These are phyloP conservation scores for Perizoma flavofasciatum DNA, from an alignment of 2,888 invertebrate species.

Conservation along the genomic window DNA sequence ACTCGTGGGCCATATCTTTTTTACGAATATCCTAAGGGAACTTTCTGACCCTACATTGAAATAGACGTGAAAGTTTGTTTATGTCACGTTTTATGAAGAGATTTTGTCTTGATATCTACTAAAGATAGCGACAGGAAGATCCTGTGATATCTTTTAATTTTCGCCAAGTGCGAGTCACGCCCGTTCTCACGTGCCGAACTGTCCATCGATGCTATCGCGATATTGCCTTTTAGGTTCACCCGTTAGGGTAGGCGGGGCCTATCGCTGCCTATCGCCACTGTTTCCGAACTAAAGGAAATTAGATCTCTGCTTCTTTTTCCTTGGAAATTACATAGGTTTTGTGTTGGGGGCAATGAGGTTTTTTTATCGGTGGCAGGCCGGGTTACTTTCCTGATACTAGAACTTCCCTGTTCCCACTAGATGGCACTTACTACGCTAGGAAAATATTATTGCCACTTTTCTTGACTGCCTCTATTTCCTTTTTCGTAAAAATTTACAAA, in stretches of 20 bases:
- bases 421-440: too few relatives aligned
- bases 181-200: constrained; percentile 17
- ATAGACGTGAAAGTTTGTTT: not conserved
- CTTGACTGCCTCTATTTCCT: too few relatives aligned
- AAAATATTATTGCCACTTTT: too few relatives aligned
- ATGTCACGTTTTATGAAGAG: not conserved
- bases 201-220: constrained; percentile 24
- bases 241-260: constrained; percentile 40
- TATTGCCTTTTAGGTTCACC: constrained; percentile 47
- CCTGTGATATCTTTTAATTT: constrained; percentile 7
- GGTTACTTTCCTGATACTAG: too few relatives aligned
- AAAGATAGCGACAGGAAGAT: not conserved
- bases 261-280: constrained; percentile 19
- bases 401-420: too few relatives aligned
- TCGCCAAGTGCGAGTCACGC: constrained; percentile 15
- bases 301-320: constrained; percentile 11
- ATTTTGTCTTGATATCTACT: not conserved
- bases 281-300: constrained; percentile 21
- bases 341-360: not conserved
- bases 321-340: constrained; percentile 6
- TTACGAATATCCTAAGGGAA: too few relatives aligned
- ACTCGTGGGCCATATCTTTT: too few relatives aligned
- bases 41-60: not conserved
- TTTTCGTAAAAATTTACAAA: too few relatives aligned
- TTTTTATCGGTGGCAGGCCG: too few relatives aligned